phyloP scores from a whole-genome alignment of 2,113 vertebrate genomes.

The Poecilia latipinna region DNA sequence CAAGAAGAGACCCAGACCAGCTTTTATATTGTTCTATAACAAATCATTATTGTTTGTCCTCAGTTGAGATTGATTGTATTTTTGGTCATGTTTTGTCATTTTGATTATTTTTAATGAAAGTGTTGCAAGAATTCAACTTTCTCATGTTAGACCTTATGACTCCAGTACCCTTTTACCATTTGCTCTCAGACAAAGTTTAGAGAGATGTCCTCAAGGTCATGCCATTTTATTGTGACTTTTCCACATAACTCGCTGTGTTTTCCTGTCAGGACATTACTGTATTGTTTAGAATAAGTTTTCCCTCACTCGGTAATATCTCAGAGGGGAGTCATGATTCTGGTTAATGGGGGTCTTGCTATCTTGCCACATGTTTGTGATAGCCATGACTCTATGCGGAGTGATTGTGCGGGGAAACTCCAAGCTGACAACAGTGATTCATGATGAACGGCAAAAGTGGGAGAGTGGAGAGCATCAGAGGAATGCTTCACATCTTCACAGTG shows the following conservation, averaged over 20 bases:
- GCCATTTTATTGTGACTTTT: conserved; percentile 57
- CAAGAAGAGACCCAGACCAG: conserved; percentile 10
- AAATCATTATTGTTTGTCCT: conserved; percentile 35
- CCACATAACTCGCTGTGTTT: conserved; percentile 39
- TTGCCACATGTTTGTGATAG: conserved; percentile 52
- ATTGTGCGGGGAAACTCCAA: conserved; percentile 39
- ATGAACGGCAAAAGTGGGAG: conserved; percentile 43
- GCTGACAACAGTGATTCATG: conserved; percentile 6
- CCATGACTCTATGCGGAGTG: conserved; percentile 26
- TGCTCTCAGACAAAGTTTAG: conserved; percentile 43
- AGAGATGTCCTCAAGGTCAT: conserved; percentile 32
- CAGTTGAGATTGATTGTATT: conserved; percentile 25
- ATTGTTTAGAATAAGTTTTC: conserved; percentile 45
- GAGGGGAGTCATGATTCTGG: conserved; percentile 24
- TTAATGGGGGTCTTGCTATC: conserved; percentile 64
- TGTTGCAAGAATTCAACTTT: conserved; percentile 50
- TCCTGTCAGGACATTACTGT: conserved; percentile 50
- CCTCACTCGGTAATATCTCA: conserved; percentile 31
- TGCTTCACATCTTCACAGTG: conserved; percentile 21
- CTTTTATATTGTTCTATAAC: conserved; percentile 24
- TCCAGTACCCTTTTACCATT: conserved; percentile 21
- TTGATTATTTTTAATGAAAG: conserved; percentile 13
- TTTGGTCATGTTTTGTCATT: conserved; percentile 17
- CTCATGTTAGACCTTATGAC: conserved; percentile 32
- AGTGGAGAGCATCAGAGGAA: conserved; percentile 31